These are phyloP conservation scores for Phataginus tetradactyla DNA, from an alignment of 2,797 vertebrate species.

Conservation along the genomic window DNA sequence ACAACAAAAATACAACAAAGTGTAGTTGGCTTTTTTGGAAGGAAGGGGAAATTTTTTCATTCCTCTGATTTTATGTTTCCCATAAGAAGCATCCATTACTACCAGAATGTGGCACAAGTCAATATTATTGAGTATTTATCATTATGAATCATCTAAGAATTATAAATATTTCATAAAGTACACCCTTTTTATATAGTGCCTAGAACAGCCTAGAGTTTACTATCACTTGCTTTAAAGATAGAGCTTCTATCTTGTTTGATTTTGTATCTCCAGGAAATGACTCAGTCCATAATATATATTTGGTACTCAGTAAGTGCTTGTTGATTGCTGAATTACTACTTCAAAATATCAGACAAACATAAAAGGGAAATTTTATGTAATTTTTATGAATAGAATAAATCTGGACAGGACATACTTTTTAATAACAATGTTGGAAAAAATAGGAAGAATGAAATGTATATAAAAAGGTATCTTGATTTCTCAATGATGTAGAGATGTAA, in stretches of 20 bases:
- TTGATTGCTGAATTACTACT: background rate
- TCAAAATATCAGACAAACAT: background rate
- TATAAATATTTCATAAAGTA: background rate
- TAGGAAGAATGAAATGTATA: background rate
- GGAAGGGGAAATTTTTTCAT: fast-evolving
- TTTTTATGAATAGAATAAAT: conserved; percentile 14
- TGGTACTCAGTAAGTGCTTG: background rate
- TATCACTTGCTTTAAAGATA: background rate
- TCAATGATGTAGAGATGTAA: background rate
- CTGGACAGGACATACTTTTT: background rate
- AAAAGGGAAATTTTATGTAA: background rate
- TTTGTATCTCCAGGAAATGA: background rate
- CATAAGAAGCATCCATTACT: background rate
- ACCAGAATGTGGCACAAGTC: background rate
- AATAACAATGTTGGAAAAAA: background rate
- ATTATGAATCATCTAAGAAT: background rate
- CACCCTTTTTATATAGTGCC: too few relatives aligned
- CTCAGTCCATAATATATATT: background rate
- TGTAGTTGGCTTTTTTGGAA: background rate
- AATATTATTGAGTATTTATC: background rate
- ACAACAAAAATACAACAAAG: background rate
- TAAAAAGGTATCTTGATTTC: background rate
- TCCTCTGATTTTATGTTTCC: background rate
- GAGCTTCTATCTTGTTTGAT: background rate
- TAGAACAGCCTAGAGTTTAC: background rate